Evolutionary conservation across 2,113 vertebrate species (phyloP), one percentile per base, ranked within the genome.

Genomic region (Bungarus multicinctus): DNA sequence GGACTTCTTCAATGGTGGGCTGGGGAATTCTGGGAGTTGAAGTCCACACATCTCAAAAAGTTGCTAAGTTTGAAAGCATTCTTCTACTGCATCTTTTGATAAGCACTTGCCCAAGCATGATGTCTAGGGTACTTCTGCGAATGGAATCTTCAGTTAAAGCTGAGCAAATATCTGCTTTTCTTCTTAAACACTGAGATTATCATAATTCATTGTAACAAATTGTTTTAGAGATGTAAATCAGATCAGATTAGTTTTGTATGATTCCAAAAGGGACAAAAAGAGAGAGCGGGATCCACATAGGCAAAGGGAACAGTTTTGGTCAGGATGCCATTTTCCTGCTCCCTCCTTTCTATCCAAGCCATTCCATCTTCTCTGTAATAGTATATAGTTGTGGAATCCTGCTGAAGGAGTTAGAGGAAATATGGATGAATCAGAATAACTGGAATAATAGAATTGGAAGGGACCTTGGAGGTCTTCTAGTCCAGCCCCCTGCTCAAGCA

Each of bases 91-190:
- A 69, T 2, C 60, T 69, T 69, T n/a, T n/a, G 16, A 69, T n/a
- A n/a, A 69, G 30, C 12, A n/a, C 12, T 30, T n/a, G 25, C 12
- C 11, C 12, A n/a, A 30, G 60, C 60, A n/a, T 5, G 27, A 16
- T 45, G 87, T 50, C 50, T 55, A 39, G 52, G 52, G 39, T 54
- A n/a, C 30, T 88, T n/a, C 18, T 27, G 52, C 23, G 93, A 94
- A 86, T 64, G 14, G 11, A 89, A 96, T 95, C 97, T 55, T 64
- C 43, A 47, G 14, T 27, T 10, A 30, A 47, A 89, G 58, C 45
- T 16, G n/a, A 57, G 55, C 10, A 91, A 92, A 94, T 47, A 86
- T 87, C 39, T 93, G 58, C 95, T 95, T 92, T 96, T 90, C 91
- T 92, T 96, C 91, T 90, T 60, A 64, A 58, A 0, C 30, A 69